A percentile compares a stretch with the other conserved stretches of the same genome.
These are phyloP conservation scores for Lethrus apterus DNA, from an alignment of 1,140 invertebrate genomes.

Conservation along the genomic window DNA sequence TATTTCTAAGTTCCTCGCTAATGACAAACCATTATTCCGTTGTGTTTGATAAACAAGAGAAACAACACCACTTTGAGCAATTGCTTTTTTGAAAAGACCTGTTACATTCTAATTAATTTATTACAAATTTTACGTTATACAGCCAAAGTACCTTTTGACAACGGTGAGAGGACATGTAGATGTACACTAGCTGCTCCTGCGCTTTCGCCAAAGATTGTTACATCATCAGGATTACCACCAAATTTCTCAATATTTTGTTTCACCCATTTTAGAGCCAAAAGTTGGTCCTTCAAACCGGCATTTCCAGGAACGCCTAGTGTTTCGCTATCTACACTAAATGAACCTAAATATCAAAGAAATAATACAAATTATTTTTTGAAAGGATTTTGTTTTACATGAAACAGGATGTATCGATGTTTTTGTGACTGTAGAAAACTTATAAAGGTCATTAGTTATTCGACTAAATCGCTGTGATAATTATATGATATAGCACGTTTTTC, in stretches of 20 bases:
- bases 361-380: no score
- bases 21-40: conserved; percentile 4
- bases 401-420: no score
- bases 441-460: no score
- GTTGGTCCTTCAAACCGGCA: conserved; percentile 6
- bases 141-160: conserved; percentile 48
- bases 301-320: conserved; percentile 4
- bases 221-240: conserved; percentile 34
- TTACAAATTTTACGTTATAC: no score
- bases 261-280: conserved; percentile 5
- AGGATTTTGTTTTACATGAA: no score
- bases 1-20: conserved; percentile 2
- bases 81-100: conserved; percentile 6
- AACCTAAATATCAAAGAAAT: not conserved
- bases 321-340: conserved; percentile 2
- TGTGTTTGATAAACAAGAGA: not conserved
- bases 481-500: no score
- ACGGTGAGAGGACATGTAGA: conserved; percentile 41
- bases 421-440: no score
- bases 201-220: not conserved
- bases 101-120: not conserved
- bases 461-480: no score
- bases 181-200: not conserved
- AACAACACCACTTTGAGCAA: conserved; percentile 4
- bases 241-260: conserved; percentile 3